A percentile compares a stretch with the other conserved stretches of the same genome.
Conservation (phyloP, 2,888 invertebrate genomes). For the Trisateles emortualis region DNA sequence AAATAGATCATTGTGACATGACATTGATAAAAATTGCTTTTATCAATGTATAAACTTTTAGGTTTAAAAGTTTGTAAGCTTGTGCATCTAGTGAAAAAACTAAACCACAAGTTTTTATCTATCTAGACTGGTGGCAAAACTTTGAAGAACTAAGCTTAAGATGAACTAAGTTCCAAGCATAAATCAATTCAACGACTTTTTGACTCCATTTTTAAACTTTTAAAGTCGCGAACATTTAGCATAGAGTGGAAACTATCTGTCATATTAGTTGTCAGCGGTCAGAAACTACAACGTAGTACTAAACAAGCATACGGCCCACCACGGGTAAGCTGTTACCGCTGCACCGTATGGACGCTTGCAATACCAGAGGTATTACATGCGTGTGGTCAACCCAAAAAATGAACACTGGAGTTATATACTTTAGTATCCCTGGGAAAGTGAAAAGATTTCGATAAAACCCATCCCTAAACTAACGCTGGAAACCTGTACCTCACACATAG, state of each 20-base stretch:
- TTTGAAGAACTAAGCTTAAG: constrained; percentile 1
- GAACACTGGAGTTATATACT: no score
- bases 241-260: not conserved
- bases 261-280: not conserved
- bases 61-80: not conserved
- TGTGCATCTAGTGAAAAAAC: not conserved
- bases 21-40: not conserved
- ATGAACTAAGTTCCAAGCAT: constrained; percentile 8
- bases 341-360: no score
- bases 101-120: not conserved
- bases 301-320: no score
- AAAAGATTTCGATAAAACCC: no score
- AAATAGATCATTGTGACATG: not conserved
- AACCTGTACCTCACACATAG: no score
- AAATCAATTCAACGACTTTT: constrained; percentile 15
- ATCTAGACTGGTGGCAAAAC: not conserved
- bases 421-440: no score
- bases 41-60: not conserved
- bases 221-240: not conserved
- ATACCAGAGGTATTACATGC: no score
- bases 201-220: constrained; percentile 5
- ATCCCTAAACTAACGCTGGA: no score
- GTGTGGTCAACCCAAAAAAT: no score
- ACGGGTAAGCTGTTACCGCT: no score
- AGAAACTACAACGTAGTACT: no score